Evolutionary conservation across 2,113 vertebrate species (phyloP), one percentile per base, ranked within the genome.

Genomic region (Gobio gobio): DNA sequence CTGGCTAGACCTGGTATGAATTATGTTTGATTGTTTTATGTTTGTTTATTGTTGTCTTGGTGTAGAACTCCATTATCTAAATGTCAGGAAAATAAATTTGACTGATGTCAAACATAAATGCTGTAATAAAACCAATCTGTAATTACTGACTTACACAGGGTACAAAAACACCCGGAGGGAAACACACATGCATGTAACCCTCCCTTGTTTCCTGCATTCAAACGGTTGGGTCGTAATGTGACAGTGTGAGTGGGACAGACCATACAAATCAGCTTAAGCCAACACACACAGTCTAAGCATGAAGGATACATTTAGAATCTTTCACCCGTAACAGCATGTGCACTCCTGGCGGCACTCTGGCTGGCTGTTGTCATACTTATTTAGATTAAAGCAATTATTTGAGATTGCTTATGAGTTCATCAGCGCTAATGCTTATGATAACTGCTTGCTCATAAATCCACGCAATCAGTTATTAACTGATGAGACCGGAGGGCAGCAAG

Each of bases 341-440:
- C 75, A 40, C 33, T 59, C 20, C 75, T 36, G 1, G 51, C 18
- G 40, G 20, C 20, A 40, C 20, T 78, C 29, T 0, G 10, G 26
- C 75, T 77, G 18, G 26, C 75, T 77, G 18, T 33, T n/a, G 29
- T 4, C 29, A 78, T 54, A 29, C 13, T 51, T 20, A 76, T 76
- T 56, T 56, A 36, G 74, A 76, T 76, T 51, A 12, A 72, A 72
- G 12, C 43, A 1, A n/a, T 22, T 43, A 43, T 61, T 80, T 49
- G 8, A 43, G 40, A 33, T 49, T 18, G 56, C 54, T 45, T 79
- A 26, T 26, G 24, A 49, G 2, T 80, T 47, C 76, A 78, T 78
- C 13, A 49, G 59, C 24, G 1, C 58, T 81, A 81, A 81, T 81
- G 78, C 16, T 81, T 64, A 80, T 45, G 12, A 47, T 64, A 64